Conservation (phyloP, 2,797 vertebrate genomes). For the Gorsachius magnificus region DNA sequence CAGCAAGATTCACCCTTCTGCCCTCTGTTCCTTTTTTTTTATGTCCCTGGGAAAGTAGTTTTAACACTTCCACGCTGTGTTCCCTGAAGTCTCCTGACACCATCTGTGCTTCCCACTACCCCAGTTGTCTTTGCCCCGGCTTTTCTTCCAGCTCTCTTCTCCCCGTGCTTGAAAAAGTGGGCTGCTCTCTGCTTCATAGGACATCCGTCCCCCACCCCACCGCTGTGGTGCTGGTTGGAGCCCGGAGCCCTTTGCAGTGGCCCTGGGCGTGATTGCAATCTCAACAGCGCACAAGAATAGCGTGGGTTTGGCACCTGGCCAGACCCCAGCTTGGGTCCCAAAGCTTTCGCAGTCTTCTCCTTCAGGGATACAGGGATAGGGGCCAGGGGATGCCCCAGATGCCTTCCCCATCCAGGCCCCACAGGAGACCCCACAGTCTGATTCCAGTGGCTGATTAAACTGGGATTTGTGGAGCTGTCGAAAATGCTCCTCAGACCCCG, state of each 20-base stretch:
- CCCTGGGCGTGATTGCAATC: constrained; percentile 30
- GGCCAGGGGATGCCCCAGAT: background rate
- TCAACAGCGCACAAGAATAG: background rate
- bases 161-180: background rate
- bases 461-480: background rate
- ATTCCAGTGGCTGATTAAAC: background rate
- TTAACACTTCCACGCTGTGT: background rate
- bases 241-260: background rate
- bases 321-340: background rate
- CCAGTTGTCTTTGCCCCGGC: background rate
- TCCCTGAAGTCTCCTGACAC: background rate
- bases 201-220: rapidly evolving
- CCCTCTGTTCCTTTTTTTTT: background rate
- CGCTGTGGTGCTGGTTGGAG: background rate
- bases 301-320: background rate
- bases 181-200: background rate
- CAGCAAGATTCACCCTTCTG: background rate
- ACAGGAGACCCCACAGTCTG: background rate
- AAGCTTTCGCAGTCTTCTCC: background rate
- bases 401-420: background rate
- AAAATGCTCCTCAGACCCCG: background rate
- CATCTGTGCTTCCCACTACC: background rate
- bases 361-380: background rate
- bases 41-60: background rate
- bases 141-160: background rate